Evolutionary conservation across 2,888 invertebrate species (phyloP).

Genomic region (Apamea anceps): DNA sequence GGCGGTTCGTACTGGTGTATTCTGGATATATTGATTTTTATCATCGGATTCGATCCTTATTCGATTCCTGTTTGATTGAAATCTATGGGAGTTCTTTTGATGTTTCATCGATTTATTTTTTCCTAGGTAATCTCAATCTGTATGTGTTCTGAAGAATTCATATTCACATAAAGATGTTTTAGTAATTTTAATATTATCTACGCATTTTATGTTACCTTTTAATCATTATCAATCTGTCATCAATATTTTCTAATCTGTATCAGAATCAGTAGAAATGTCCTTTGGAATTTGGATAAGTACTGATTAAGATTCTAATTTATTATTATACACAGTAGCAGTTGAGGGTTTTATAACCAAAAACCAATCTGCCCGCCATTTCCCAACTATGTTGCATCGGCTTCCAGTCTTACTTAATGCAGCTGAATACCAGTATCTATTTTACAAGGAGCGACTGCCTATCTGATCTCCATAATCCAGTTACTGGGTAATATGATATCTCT

Average conservation of each 20-base stretch:
- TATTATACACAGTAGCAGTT: neutral
- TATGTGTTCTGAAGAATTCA: neutral
- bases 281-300: neutral
- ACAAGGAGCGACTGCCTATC: neutral
- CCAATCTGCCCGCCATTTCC: neutral
- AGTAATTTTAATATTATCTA: neutral
- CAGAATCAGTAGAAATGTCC: neutral
- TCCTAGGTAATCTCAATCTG: neutral
- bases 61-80: conserved; percentile 5
- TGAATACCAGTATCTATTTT: neutral
- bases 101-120: neutral
- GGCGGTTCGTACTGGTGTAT: conserved; percentile 41
- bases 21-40: conserved; percentile 42
- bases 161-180: neutral
- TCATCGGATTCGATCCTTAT: conserved; percentile 18
- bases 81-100: neutral
- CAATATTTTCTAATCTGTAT: neutral
- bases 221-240: neutral
- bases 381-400: neutral
- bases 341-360: neutral
- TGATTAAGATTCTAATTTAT: neutral
- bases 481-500: neutral
- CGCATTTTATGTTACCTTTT: neutral
- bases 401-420: neutral
- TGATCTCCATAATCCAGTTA: neutral